Percentiles rank a stretch among this genome's conserved stretches.
These are phyloP conservation scores for Caenorhabditis doughertyi DNA, from an alignment of 2,888 invertebrate genomes.

Conservation along the genomic window DNA sequence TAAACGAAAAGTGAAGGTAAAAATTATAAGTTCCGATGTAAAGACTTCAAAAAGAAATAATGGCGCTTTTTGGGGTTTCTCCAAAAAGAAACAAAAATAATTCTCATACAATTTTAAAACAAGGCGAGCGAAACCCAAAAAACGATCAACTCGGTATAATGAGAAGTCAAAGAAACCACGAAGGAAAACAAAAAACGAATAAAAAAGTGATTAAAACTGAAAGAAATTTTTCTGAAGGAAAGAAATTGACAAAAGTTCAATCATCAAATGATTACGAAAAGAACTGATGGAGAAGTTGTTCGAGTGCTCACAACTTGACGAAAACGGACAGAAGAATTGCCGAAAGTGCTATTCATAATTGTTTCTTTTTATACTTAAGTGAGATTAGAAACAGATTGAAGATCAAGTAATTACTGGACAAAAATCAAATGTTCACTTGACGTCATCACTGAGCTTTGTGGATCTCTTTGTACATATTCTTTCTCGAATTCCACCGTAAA, in stretches of 20 bases:
- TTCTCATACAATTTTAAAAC: background rate
- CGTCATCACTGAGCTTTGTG: background rate
- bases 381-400: background rate
- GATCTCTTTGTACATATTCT: too few relatives aligned
- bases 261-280: conserved; percentile 25
- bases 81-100: background rate
- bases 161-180: conserved; percentile 1
- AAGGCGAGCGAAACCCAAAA: background rate
- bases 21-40: background rate
- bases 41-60: background rate
- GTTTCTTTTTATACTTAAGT: background rate
- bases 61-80: conserved; percentile 14
- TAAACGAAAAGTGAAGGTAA: conserved; percentile 8
- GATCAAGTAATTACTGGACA: background rate
- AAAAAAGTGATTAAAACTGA: background rate
- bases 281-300: conserved; percentile 2
- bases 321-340: conserved; percentile 3
- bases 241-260: conserved; percentile 24
- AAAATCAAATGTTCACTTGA: background rate
- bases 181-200: conserved; percentile 4
- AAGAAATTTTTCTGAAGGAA: background rate
- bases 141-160: background rate
- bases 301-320: conserved; percentile 18
- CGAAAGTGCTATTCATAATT: background rate
- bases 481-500: too few relatives aligned